Conservation (phyloP, 30 jellyfish, hydroid and myxozoan species). For the Hydractinia symbiolongicarpus region DNA sequence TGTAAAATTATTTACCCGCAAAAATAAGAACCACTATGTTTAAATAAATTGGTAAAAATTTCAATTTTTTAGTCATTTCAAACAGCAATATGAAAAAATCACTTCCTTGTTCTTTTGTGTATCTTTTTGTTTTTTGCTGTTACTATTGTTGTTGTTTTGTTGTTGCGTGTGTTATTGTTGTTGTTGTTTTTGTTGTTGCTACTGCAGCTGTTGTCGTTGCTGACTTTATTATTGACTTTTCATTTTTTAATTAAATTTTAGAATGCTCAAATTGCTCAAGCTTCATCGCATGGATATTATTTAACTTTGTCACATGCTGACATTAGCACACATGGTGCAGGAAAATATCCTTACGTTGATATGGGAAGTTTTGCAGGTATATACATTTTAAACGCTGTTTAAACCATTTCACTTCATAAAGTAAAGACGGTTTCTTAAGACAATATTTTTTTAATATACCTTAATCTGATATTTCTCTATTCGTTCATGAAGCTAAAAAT, state of each 20-base stretch:
- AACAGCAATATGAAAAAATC: no score
- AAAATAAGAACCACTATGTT: no score
- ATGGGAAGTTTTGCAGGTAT: conserved; percentile 69
- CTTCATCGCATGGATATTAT: conserved; percentile 36
- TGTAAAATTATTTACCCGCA: no score
- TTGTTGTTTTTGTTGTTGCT: no score
- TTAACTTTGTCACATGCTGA: conserved; percentile 12
- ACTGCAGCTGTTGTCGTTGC: no score
- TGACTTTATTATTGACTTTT: no score
- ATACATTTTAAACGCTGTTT: not conserved
- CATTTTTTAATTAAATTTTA: not conserved
- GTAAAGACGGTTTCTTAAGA: not conserved
- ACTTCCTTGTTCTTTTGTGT: no score
- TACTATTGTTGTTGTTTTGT: no score
- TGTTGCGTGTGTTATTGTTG: no score
- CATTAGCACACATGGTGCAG: not conserved
- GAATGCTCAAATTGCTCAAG: conserved; percentile 56
- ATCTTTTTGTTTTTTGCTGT: no score
- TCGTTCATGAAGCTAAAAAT: not conserved
- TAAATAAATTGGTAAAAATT: no score
- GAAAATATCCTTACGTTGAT: conserved; percentile 20
- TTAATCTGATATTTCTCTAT: not conserved
- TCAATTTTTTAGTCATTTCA: no score
- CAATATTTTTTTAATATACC: not conserved
- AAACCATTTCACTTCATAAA: not conserved